Base-by-base conservation (phyloP, 64 coral and sea anemone species). In the Anthopleura sola region DNA sequence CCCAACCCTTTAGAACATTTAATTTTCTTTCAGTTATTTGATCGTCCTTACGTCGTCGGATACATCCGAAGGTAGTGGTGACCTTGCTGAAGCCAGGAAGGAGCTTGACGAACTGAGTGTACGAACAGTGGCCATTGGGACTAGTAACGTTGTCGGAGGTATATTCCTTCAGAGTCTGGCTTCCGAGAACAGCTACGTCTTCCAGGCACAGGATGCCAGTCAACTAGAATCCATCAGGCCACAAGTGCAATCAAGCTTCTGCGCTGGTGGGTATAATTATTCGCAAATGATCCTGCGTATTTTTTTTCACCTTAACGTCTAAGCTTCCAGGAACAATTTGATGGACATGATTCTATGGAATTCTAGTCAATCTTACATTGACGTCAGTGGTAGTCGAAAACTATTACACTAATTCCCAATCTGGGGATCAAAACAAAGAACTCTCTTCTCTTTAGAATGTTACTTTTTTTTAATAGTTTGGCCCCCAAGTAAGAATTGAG, bases 171-270 rank as follows among this genome's bases (percentile, higher is more conserved):
- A 83, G 14, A 6, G 13, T 17, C 20, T 83, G 49, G 82, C 82
- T 8, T 83, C 82, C 6, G 48, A 54, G 28, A 83, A 60, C 50
- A 60, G 55, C 2, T 38, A 24, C 1, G 82, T 83, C 49, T 83
- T 83, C 49, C 49, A 83, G 17, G 48, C 82, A 6, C 5, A 56
- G 11, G 20, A 21, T 8, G 9, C 48, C 23, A 49, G 39, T 5
- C 48, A 60, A 24, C 82, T 83, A 14, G 44, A 50, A 36, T 24
- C 17, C 6, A 55, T 83, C 21, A 50, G 82, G 21, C 82, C 44
- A 36, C 82, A 83, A 83, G 32, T 83, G 58, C 32, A 34, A 37
- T 19, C 82, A 34, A 36, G 82, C 36, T 83, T 83, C 50, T 83
- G 82, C 29, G 82, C 44, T 36, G 50, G 82, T 83, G 39, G 47